A percentile compares a stretch with the other conserved stretches of the same genome.
Evolutionary conservation across 2,797 vertebrate genomes (phyloP).

Genomic region (Fistularia tabacaria): DNA sequence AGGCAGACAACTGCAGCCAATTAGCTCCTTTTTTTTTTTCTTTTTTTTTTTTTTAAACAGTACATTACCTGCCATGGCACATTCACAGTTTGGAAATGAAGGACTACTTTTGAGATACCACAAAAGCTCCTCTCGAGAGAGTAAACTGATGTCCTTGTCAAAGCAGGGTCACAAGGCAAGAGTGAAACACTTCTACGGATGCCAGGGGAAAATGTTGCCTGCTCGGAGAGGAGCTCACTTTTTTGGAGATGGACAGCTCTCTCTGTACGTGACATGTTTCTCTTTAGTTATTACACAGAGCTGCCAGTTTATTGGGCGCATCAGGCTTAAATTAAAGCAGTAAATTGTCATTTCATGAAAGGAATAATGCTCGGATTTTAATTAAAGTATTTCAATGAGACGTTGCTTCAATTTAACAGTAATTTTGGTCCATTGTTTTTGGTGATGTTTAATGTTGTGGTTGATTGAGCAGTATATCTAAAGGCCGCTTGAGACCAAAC

Average conservation of each 20-base stretch:
- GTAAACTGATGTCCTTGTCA: constrained; percentile 43
- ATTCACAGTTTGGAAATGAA: constrained; percentile 30
- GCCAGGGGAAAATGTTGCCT: constrained; percentile 9
- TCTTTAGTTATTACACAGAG: not conserved
- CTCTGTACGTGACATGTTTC: not conserved
- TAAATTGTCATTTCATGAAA: not conserved
- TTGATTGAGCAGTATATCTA: too few species aligned
- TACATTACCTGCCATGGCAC: constrained; percentile 14
- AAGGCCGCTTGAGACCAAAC: too few species aligned
- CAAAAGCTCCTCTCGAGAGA: constrained; percentile 32
- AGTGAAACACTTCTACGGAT: constrained; percentile 28
- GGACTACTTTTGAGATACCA: constrained; percentile 20
- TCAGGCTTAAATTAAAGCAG: not conserved
- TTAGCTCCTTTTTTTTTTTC: constrained; percentile 36
- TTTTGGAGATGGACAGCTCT: not conserved
- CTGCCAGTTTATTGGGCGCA: not conserved
- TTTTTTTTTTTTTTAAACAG: not conserved
- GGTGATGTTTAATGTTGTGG: too few species aligned
- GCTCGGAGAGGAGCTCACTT: not conserved
- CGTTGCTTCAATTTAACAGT: too few species aligned
- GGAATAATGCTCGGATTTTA: too few species aligned
- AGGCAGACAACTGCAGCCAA: constrained; percentile 27
- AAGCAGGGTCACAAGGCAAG: constrained; percentile 45
- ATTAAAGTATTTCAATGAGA: too few species aligned
- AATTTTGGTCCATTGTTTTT: too few species aligned